phyloP scores from a whole-genome alignment of 2,888 invertebrate species.

The Trichogramma evanescens region DNA sequence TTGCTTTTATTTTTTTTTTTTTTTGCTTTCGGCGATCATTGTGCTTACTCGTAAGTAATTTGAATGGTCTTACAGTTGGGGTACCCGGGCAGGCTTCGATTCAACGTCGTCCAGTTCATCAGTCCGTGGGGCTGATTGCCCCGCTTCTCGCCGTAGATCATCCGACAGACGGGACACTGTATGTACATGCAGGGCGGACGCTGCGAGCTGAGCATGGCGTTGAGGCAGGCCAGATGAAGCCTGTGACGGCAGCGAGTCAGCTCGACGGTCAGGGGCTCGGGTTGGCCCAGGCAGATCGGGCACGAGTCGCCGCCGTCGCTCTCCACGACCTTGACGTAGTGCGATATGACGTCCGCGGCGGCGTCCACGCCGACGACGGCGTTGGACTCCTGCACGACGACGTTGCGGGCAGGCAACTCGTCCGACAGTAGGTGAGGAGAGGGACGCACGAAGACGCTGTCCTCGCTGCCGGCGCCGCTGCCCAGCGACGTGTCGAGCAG shows the following conservation, averaged over 20 bases:
- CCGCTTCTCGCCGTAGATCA: slow-evolving; percentile 71
- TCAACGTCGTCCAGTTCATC: slow-evolving; percentile 74
- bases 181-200: slow-evolving; percentile 59
- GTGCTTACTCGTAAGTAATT: slow-evolving; percentile 70
- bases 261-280: slow-evolving; percentile 54
- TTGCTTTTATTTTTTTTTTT: neutral
- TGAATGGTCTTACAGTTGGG: slow-evolving; percentile 67
- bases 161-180: slow-evolving; percentile 81
- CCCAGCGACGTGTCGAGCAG: slow-evolving; percentile 60
- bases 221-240: slow-evolving; percentile 73
- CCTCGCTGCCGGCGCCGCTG: slow-evolving; percentile 67
- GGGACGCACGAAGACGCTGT: slow-evolving; percentile 30
- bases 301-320: slow-evolving; percentile 64
- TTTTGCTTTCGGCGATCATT: neutral
- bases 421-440: no score
- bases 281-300: slow-evolving; percentile 60
- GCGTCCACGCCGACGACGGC: slow-evolving; percentile 47
- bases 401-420: no score
- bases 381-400: no score
- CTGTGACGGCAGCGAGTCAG: slow-evolving; percentile 71
- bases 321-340: slow-evolving; percentile 63
- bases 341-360: slow-evolving; percentile 60
- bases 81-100: slow-evolving; percentile 64
- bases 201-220: slow-evolving; percentile 64
- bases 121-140: slow-evolving; percentile 77